Base-by-base conservation (phyloP, 2,797 vertebrate species). In the Tadarida brasiliensis region DNA sequence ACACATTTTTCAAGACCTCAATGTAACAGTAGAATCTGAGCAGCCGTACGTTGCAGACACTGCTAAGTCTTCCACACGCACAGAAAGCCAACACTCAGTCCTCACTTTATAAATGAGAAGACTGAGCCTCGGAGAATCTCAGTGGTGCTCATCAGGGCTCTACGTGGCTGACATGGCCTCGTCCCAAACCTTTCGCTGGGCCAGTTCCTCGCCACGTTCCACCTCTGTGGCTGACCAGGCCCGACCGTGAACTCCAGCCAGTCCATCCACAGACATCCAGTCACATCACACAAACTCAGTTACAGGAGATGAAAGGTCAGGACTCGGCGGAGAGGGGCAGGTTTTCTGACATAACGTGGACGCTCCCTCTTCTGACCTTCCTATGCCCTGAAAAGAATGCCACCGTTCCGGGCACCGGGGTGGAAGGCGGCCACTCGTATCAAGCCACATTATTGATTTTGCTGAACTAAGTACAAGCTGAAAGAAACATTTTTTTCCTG, bases 321-420 rank as follows among this genome's bases (percentile, higher is more conserved):
- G 51, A 56, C 16, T 2, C 3, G 33, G 49, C 26, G 51, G 11
- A 5, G 33, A 5, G 39, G 10, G 12, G 35, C 14, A 82, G 28
- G 39, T 61, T 61, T 59, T 16, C 59, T 20, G 8, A 80, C 7
- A 6, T 0, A 11, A 35, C 17, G 33, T 1, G 11, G 71, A 44
- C 57, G 85, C 39, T 51, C 16, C 63, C 61, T 44, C 33, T 65
- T 51, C 57, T 56, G 74, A 77, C 33, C 20, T 5, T 30, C 44
- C n/a, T 51, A 28, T 35, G 16, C 47, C 57, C 61, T 39, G 17
- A n/a, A 20, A 54, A 70, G 57, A n/a, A 33, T 5, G 8, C 33
- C 39, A n/a, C 24, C n/a, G 51, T 33, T 57, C 28, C 0, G 2
- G 5, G 16, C 10, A 0, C 63, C 35, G 47, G 28, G 30, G 17